Evolutionary conservation across 2,888 invertebrate genomes (phyloP), one percentile per base, ranked within the genome.

Genomic region (Oscheius onirici): DNA sequence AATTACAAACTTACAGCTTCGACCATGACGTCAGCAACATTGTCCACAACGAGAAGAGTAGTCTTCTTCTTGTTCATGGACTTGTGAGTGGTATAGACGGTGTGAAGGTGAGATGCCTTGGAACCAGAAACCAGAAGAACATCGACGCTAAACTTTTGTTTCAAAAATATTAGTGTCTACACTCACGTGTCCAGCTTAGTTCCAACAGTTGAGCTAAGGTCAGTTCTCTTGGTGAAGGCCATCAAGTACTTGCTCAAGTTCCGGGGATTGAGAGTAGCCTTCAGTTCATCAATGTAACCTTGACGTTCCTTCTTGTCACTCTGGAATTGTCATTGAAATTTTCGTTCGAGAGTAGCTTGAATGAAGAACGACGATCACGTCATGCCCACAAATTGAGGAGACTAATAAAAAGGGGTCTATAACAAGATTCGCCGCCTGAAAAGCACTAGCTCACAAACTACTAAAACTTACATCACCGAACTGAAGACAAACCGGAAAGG

Each of bases 21-120:
- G 76, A 92, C 91, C 73, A 95, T 90, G 6, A 94, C 94, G 89
- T 94, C 94, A n/a, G 94, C 94, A 58, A 92, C 93, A 74, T 92
- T 91, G 84, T 94, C 94, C 74, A 95, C 92, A 88, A 94, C 93
- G 68, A 95, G 90, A 76, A 94, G 91, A 74, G 94, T 94, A 65
- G 93, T 92, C 86, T 92, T 92, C 84, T 93, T 92, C 88, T 93
- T 93, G 87, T 93, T 93, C 88, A 93, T 90, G 83, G 92, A 92
- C 73, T 92, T 91, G 89, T 93, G 92, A 88, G 93, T 91, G 84
- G 92, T 92, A 79, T 88, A 87, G 58, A 94, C 93, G 73, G 93
- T 93, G 74, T 91, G 90, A 74, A 93, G 91, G 89, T 94, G 94
- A 0, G 93, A 92, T 69, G 93, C 92, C 74, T 92, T 91, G 88